These are phyloP conservation scores for Esox masquinongy DNA, from an alignment of 2,797 vertebrate species.

Conservation along the genomic window DNA sequence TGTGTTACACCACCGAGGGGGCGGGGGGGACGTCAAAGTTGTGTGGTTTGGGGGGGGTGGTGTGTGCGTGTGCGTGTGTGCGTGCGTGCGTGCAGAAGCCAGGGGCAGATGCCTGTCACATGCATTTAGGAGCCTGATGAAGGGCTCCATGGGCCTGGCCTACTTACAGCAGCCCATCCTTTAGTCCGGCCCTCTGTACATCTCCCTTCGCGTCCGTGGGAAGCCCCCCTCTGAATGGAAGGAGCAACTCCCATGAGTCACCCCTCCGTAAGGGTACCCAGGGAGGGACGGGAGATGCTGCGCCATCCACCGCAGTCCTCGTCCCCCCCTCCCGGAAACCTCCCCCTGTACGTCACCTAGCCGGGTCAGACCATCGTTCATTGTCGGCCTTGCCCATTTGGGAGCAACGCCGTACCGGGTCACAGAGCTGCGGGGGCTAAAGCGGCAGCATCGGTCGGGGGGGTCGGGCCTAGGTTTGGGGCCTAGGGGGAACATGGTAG, in stretches of 20 bases:
- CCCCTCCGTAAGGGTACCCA: too few relatives aligned
- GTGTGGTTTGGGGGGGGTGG: slow-evolving; percentile 18
- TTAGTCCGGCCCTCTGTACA: slow-evolving; percentile 61
- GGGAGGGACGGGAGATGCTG: too few relatives aligned
- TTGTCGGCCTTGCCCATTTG: slow-evolving; percentile 35
- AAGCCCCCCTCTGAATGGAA: slow-evolving; percentile 19
- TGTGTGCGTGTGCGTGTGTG: background rate
- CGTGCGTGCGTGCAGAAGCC: slow-evolving; percentile 15
- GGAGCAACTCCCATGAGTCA: too few relatives aligned
- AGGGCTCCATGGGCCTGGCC: slow-evolving; percentile 66
- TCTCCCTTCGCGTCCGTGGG: slow-evolving; percentile 58
- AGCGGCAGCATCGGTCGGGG: slow-evolving; percentile 32
- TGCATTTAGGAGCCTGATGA: slow-evolving; percentile 53
- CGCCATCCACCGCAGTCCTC: background rate
- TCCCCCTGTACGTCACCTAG: slow-evolving; percentile 54
- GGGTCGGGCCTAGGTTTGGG: slow-evolving; percentile 46
- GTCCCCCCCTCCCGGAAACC: slow-evolving; percentile 36
- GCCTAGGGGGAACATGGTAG: slow-evolving; percentile 64
- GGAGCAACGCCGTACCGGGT: slow-evolving; percentile 37
- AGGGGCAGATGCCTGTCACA: slow-evolving; percentile 46
- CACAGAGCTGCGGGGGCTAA: slow-evolving; percentile 37
- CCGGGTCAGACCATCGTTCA: slow-evolving; percentile 9
- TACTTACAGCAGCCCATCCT: slow-evolving; percentile 66
- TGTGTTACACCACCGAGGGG: slow-evolving; percentile 11
- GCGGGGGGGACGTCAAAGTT: background rate